A percentile compares a stretch with the other conserved stretches of the same genome.
Conservation (phyloP, 2,888 invertebrate species). For the Rhaphigaster nebulosa region DNA sequence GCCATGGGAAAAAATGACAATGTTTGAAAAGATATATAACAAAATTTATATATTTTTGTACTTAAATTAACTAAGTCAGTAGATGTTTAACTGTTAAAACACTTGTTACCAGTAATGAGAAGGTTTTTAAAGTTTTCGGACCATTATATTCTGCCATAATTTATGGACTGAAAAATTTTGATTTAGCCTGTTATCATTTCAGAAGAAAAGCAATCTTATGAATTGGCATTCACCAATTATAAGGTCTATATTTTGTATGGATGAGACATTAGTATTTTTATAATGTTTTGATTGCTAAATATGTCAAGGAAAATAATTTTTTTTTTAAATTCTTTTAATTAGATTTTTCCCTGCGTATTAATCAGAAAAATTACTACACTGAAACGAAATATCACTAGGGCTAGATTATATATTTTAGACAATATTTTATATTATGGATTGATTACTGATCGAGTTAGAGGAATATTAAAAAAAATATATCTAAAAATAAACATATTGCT, state of each 20-base stretch:
- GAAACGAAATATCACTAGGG: neutral
- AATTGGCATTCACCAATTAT: neutral
- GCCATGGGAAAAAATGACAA: constrained; percentile 48
- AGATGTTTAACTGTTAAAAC: constrained; percentile 51
- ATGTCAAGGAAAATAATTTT: too few species aligned
- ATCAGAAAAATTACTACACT: too few species aligned
- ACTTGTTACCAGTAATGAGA: constrained; percentile 56
- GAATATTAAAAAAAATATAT: neutral
- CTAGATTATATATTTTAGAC: neutral
- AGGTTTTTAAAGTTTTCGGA: constrained; percentile 15
- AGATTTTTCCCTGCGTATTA: too few species aligned
- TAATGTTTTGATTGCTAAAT: neutral
- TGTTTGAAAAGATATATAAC: constrained; percentile 49
- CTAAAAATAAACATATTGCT: neutral
- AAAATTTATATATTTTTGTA: constrained; percentile 56
- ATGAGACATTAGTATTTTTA: neutral
- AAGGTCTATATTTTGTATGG: neutral
- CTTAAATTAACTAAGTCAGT: constrained; percentile 60
- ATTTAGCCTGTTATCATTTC: neutral
- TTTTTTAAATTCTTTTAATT: neutral
- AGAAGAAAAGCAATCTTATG: neutral
- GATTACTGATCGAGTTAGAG: neutral
- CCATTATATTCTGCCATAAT: constrained; percentile 32
- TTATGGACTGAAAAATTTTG: constrained; percentile 10
- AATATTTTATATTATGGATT: neutral